Base-by-base conservation (phyloP, 1,140 invertebrate species). In the Drosophila pseudoananassae region DNA sequence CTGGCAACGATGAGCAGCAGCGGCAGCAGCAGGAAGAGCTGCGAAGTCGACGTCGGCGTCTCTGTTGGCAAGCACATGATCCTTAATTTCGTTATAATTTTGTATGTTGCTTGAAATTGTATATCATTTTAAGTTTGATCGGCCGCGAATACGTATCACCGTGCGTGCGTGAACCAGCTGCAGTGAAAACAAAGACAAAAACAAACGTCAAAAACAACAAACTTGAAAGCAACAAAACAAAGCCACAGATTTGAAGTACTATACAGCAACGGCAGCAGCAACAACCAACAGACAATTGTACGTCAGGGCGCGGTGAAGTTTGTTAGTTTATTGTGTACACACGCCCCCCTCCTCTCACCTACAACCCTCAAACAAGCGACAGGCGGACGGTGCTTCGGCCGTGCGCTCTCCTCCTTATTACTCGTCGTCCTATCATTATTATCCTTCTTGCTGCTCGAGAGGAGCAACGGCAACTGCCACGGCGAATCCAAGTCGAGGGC, bases 61-160 rank as follows among this genome's bases (percentile, higher is more conserved):
- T 49, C 45, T 55, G 77, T 40, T 50, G 65, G 55, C 60, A 43
- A 43, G 40, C 90, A 90, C 90, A 91, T 91, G 90, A 91, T 91
- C 90, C 90, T 91, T 91, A 91, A 91, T 91, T 91, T 91, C 82
- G 90, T 91, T 91, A 91, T 91, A 90, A 87, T 91, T 91, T 91
- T 91, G 79, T 88, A 88, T 90, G 90, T 87, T 91, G 90, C 65
- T 71, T 85, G 83, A 85, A 91, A 91, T 91, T 76, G 84, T 90
- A 91, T 91, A 91, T 91, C 90, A 91, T 91, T 91, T 91, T 91
- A 91, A 91, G 82, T 91, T 91, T 91, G 90, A 91, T 91, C 90
- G 90, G 85, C 90, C 82, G 90, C 82, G 90, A 91, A 90, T 91
- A 90, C 83, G 90, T 91, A 91, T 81, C 74, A 71, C 54, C 76